Evolutionary conservation across 2,888 invertebrate genomes (phyloP), one percentile per base, ranked within the genome.

Genomic region (Odontocerum albicorne): DNA sequence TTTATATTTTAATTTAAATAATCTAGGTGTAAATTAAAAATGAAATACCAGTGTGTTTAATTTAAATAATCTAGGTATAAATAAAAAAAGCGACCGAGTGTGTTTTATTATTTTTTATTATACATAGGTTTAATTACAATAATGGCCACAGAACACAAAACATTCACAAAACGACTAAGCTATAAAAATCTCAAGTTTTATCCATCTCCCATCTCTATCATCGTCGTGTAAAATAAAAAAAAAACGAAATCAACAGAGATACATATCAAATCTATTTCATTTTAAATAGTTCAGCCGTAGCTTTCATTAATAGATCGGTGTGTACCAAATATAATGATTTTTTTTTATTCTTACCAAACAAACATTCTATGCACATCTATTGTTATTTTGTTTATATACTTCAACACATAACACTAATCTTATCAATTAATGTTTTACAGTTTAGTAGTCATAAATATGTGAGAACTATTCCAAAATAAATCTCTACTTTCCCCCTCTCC

Each of bases 101-200:
- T 59, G n/a, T 61, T 58, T 61, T 51, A 50, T 51, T 35, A 52
- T 56, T 61, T n/a, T 61, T 61, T 61, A 58, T 61, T 61, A 61
- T 61, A 59, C 55, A 58, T 59, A 61, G 49, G 55, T 60, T 60
- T 57, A 60, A 57, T 60, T 60, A 60, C 60, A 60, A 60, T 61
- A 61, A 61, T 58, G 61, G 61, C 61, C 61, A 61, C 61, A 53
- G 32, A 61, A 61, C 61, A 61, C 58, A 61, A 57, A 61, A 61
- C 61, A 61, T 61, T 61, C 61, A 61, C 61, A 58, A 58, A 61
- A 61, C 47, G 52, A 61, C 61, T 61, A 61, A 61, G 60, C 60
- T 60, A 60, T 52, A 55, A 59, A n/a, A 55, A 54, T 54, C 46
- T 52, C 52, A 52, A 56, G 50, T 53, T 53, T 49, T 39, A 45